phyloP scores from a whole-genome alignment of 2,797 vertebrate species.

The Macrochelys suwanniensis region DNA sequence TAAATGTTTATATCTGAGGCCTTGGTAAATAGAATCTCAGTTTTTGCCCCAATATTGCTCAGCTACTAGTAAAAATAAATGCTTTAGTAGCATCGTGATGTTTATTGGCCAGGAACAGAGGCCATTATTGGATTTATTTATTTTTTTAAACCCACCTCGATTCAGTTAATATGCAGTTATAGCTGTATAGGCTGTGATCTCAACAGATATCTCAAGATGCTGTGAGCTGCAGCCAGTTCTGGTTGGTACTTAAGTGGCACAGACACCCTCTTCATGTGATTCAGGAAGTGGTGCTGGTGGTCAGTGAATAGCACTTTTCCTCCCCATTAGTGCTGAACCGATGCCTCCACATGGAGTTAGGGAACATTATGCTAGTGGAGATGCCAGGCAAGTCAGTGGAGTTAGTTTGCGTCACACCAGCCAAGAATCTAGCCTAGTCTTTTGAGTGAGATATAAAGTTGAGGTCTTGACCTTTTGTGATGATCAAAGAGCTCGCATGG shows the following conservation, averaged over 20 bases:
- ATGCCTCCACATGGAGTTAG: not conserved
- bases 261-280: not conserved
- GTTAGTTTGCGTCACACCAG: not conserved
- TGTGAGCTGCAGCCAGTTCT: not conserved
- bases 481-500: no score
- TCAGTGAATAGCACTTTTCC: not conserved
- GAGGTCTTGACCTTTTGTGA: not conserved
- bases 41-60: not conserved
- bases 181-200: no score
- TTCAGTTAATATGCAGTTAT: no score
- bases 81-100: not conserved
- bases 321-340: no score
- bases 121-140: not conserved
- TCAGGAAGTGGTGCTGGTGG: not conserved
- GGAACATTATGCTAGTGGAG: not conserved
- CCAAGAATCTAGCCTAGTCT: not conserved
- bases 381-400: not conserved
- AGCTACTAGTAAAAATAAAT: not conserved
- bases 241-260: not conserved
- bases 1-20: not conserved
- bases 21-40: not conserved
- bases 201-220: no score
- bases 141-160: not conserved
- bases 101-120: not conserved
- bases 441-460: not conserved